These are phyloP conservation scores for Entelurus aequoreus DNA, from an alignment of 2,113 vertebrate species.

Conservation along the genomic window DNA sequence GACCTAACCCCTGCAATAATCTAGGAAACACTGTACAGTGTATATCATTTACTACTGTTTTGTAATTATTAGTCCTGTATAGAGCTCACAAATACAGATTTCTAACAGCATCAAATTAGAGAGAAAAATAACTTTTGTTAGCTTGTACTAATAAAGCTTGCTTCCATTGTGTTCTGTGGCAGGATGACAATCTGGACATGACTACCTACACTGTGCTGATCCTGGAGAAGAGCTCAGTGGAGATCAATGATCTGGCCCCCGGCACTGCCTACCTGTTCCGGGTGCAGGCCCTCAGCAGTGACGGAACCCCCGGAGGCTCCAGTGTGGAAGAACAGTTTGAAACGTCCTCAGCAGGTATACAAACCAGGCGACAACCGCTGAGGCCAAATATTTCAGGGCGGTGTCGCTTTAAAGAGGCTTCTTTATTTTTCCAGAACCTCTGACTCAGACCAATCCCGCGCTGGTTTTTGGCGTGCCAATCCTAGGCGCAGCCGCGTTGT, in stretches of 20 bases:
- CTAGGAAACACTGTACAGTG: too few species aligned
- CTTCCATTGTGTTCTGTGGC: background rate
- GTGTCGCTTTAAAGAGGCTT: background rate
- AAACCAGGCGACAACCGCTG: background rate
- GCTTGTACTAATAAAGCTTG: background rate
- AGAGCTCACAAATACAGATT: too few species aligned
- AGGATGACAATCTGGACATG: conserved; percentile 73
- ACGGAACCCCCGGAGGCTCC: conserved; percentile 69
- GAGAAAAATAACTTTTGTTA: too few species aligned
- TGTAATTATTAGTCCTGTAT: too few species aligned
- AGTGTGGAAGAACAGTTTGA: conserved; percentile 85
- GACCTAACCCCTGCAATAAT: too few species aligned
- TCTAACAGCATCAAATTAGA: too few species aligned
- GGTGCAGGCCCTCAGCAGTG: conserved; percentile 79
- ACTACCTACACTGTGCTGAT: conserved; percentile 84
- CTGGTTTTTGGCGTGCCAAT: conserved; percentile 63
- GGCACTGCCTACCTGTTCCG: conserved; percentile 83
- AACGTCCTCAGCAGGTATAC: conserved; percentile 66
- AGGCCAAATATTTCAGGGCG: background rate
- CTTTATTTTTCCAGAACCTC: conserved; percentile 35
- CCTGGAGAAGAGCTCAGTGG: conserved; percentile 78
- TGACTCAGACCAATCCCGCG: conserved; percentile 50
- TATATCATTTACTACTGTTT: too few species aligned
- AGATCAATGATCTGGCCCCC: conserved; percentile 74
- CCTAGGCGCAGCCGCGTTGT: conserved; percentile 60